Evolutionary conservation across 1,140 invertebrate genomes (phyloP).

Genomic region (Uloborus diversus): DNA sequence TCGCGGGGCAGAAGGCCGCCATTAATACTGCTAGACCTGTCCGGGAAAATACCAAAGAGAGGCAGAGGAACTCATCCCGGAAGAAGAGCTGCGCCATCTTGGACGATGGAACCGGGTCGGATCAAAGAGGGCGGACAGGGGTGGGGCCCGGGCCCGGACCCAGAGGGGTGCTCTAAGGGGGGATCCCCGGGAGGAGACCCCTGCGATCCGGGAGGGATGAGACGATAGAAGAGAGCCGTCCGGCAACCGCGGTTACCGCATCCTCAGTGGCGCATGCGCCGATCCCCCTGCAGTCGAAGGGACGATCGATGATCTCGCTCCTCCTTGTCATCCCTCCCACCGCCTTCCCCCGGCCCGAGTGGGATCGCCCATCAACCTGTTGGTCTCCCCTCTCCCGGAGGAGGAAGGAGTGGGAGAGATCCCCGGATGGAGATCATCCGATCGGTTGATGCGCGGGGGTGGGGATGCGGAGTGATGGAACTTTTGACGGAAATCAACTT

Average conservation of each 20-base stretch:
- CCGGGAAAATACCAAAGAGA: too few relatives aligned
- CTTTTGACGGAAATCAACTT: too few relatives aligned
- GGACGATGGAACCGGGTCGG: neutral
- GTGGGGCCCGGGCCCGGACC: neutral
- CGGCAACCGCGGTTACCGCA: constrained; percentile 45
- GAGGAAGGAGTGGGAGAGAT: too few relatives aligned
- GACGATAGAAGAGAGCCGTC: neutral
- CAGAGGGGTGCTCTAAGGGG: neutral
- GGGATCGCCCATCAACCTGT: neutral
- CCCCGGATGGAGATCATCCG: too few relatives aligned
- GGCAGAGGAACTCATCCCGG: too few relatives aligned
- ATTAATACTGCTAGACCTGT: too few relatives aligned
- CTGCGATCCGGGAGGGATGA: neutral
- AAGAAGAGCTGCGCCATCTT: constrained; percentile 24
- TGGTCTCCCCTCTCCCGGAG: neutral
- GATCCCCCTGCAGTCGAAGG: constrained; percentile 19
- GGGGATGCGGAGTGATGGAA: too few relatives aligned
- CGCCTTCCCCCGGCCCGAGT: neutral
- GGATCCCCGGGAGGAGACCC: neutral
- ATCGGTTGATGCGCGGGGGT: too few relatives aligned
- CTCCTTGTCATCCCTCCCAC: neutral
- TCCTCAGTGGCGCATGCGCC: constrained; percentile 31
- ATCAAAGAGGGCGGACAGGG: neutral
- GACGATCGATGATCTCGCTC: constrained; percentile 47
- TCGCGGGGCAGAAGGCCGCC: too few relatives aligned